Percentiles rank a stretch among this genome's conserved stretches.
Evolutionary conservation across 2,113 vertebrate genomes (phyloP).

Genomic region (Xiphophorus maculatus): DNA sequence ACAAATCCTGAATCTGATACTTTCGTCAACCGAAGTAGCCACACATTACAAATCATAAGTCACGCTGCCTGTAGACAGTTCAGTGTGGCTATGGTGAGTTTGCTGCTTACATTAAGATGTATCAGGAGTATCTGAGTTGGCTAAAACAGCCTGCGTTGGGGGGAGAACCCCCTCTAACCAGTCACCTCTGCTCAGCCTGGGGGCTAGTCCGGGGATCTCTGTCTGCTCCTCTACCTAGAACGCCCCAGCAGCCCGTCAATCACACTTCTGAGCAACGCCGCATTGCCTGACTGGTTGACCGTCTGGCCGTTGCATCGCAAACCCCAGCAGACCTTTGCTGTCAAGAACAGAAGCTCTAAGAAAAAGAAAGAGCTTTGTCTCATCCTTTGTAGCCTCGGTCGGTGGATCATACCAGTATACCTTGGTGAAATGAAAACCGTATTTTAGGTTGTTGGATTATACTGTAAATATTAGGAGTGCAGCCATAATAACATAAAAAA

Average conservation of each 20-base stretch:
- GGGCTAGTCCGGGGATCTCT: constrained; percentile 30
- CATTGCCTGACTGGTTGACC: constrained; percentile 55
- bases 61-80: not conserved
- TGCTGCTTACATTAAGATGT: constrained; percentile 29
- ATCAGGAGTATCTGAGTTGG: constrained; percentile 16
- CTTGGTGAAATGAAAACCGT: constrained; percentile 52
- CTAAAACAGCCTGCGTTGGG: constrained; percentile 28
- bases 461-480: too few species aligned
- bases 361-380: constrained; percentile 54
- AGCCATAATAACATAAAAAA: too few species aligned
- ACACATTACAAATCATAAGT: constrained; percentile 3
- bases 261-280: constrained; percentile 40
- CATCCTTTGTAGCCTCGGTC: constrained; percentile 34
- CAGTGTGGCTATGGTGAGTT: not conserved
- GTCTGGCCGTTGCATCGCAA: constrained; percentile 58
- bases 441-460: constrained; percentile 1
- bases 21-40: not conserved
- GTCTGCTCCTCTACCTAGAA: constrained; percentile 32
- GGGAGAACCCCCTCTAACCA: constrained; percentile 26
- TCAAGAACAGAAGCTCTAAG: constrained; percentile 61
- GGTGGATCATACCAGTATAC: constrained; percentile 28
- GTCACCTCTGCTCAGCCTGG: constrained; percentile 30
- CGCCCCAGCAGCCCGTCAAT: constrained; percentile 62
- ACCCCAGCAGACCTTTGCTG: constrained; percentile 67
- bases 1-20: not conserved